Evolutionary conservation across 2,797 vertebrate genomes (phyloP), one percentile per base, ranked within the genome.

Genomic region (Channa striata): DNA sequence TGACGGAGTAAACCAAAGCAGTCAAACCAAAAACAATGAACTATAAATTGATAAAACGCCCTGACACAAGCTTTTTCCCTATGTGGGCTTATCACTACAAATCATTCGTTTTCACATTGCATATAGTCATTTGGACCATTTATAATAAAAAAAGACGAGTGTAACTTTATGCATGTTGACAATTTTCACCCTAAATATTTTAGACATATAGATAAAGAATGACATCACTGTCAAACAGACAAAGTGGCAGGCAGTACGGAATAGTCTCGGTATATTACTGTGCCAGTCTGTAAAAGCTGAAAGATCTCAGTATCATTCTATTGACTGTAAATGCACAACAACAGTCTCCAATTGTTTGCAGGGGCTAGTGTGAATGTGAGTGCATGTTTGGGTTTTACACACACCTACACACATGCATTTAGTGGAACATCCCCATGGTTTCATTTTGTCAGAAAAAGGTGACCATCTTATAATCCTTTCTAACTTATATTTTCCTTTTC

Each of bases 311-410:
- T 76, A 60, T 77, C 68, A 44, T 39, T 69, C 12, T 74, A 75
- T 82, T 81, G 80, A 78, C 4, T 42, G 56, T 68, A 71, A 84
- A 77, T 17, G 17, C 52, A 40, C 34, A 49, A 34, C 59, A 74
- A 84, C 83, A 72, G 81, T 89, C 76, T 74, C 73, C 25, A 34
- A 5, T 40, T 65, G 69, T 75, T 68, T 63, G 63, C 49, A 36
- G 50, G 37, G 40, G 46, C 46, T 37, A 10, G 20, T 59, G 43
- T 56, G 19, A 51, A 19, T 40, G 37, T 48, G 21, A 69, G 21
- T 51, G 14, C 13, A 6, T 48, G 6, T 33, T 71, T 53, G 37
- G 30, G 62, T 16, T 14, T 12, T 39, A 37, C 43, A 25, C 39
- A 49, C 39, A 33, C 6, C 20, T 13, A 40, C 52, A 36, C 44